A percentile compares a stretch with the other conserved stretches of the same genome.
phyloP scores from a whole-genome alignment of 1,140 invertebrate genomes.

The Bombus waltoni region DNA sequence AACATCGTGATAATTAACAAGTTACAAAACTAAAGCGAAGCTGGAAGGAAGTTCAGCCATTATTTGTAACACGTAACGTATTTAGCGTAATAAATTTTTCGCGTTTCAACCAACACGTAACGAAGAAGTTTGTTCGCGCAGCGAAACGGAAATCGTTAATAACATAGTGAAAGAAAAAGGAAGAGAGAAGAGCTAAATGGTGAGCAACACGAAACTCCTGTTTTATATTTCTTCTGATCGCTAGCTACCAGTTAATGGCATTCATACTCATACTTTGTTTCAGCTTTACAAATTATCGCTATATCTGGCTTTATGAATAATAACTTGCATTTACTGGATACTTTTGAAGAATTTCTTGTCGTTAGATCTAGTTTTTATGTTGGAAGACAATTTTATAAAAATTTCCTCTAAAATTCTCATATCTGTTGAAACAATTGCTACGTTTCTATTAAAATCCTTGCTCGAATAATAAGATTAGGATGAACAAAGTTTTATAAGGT shows the following conservation, averaged over 20 bases:
- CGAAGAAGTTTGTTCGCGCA: background rate
- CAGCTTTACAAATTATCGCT: background rate
- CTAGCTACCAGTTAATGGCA: background rate
- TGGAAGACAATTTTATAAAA: background rate
- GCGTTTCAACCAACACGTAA: background rate
- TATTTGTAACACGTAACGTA: constrained; percentile 7
- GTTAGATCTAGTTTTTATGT: background rate
- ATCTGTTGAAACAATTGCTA: too few relatives aligned
- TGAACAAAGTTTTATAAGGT: background rate
- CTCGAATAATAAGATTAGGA: background rate
- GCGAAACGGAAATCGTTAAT: background rate
- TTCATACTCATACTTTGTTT: background rate
- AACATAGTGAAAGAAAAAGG: background rate
- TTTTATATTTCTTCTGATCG: background rate
- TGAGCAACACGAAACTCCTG: background rate
- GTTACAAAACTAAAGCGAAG: background rate
- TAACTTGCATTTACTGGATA: background rate
- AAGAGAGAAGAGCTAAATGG: background rate
- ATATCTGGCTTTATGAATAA: background rate
- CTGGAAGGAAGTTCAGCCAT: background rate
- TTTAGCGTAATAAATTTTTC: constrained; percentile 18
- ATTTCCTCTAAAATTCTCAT: background rate
- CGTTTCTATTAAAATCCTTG: too few relatives aligned
- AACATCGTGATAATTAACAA: constrained; percentile 21
- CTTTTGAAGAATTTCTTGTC: background rate